phyloP scores from a whole-genome alignment of 2,888 invertebrate genomes.

The Hydrotaea cyrtoneurina region DNA sequence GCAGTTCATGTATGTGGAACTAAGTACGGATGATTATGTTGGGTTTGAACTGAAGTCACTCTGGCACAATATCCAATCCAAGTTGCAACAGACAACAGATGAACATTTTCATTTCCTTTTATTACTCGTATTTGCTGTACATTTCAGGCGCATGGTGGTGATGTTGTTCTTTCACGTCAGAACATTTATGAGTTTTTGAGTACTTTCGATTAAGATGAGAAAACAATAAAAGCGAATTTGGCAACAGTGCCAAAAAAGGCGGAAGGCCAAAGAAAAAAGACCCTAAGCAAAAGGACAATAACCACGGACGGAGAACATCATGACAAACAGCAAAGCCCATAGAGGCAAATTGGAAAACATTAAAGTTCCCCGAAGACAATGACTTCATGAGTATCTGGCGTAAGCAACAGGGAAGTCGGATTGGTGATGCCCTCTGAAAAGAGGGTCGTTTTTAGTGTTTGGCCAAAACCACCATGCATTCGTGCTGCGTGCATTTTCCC shows the following conservation, averaged over 20 bases:
- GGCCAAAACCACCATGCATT: background rate
- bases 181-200: constrained; percentile 30
- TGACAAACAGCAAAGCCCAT: background rate
- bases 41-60: background rate
- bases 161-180: constrained; percentile 1
- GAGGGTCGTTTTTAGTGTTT: background rate
- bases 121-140: background rate
- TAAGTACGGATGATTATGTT: background rate
- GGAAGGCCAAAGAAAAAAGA: background rate
- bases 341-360: background rate
- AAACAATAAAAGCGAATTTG: constrained; percentile 29
- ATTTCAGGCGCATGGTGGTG: background rate
- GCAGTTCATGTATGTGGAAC: background rate
- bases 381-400: no score
- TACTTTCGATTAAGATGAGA: constrained; percentile 19
- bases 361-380: background rate
- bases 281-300: no score
- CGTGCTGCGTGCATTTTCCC: background rate
- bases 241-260: constrained; percentile 20
- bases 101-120: background rate
- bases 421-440: background rate
- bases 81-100: constrained; percentile 9
- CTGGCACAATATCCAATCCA: background rate
- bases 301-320: no score
- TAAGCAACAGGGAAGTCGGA: no score